Conservation (phyloP, 37 sponge, comb jelly and placozoan species). For the Chondrilla cf. caribensis region DNA sequence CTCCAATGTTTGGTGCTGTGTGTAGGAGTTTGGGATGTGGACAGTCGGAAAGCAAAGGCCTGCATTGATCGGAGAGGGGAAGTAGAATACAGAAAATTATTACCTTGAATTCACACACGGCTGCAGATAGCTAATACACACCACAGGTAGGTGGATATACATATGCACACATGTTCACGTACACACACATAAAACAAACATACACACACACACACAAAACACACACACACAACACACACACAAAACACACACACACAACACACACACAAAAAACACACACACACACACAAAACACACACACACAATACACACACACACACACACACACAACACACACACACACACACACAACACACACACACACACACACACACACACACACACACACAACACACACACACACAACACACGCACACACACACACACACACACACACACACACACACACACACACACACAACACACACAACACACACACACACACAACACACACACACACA, state of each 20-base stretch:
- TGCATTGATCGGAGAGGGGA: neutral
- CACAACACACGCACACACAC: slow-evolving; percentile 16
- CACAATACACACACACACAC: neutral
- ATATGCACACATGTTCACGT: too few species aligned
- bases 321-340: neutral
- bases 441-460: neutral
- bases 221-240: too few species aligned
- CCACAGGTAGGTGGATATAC: too few species aligned
- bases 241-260: neutral
- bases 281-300: too few species aligned
- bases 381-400: slow-evolving; percentile 6
- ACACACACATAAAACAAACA: too few species aligned
- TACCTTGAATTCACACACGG: too few species aligned
- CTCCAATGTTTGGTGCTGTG: slow-evolving; percentile 27
- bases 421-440: slow-evolving; percentile 13
- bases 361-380: neutral
- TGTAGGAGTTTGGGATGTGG: slow-evolving; percentile 82
- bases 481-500: too few species aligned
- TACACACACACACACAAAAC: too few species aligned
- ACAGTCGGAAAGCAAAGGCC: slow-evolving; percentile 66
- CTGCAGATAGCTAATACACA: too few species aligned
- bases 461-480: too few species aligned
- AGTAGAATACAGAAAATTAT: neutral
- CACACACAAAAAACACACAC: too few species aligned
- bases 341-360: neutral